A percentile compares a stretch with the other conserved stretches of the same genome.
phyloP scores from a whole-genome alignment of 2,113 vertebrate species.

The Sinocyclocheilus rhinocerous region DNA sequence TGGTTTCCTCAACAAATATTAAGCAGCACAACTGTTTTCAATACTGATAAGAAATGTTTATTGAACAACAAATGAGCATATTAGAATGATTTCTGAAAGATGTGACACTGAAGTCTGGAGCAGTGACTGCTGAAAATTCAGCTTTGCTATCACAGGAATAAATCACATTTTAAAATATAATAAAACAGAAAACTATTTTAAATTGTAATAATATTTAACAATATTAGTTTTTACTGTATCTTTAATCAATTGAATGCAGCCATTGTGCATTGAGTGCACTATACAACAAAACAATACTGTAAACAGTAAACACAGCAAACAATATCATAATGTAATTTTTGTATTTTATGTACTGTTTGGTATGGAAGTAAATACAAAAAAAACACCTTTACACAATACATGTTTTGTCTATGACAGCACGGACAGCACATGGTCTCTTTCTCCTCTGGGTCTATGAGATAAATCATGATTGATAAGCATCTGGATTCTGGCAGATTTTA shows the following conservation, averaged over 20 bases:
- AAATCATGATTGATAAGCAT: conserved; percentile 33
- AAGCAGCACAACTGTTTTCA: too few species aligned
- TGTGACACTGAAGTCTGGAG: not conserved
- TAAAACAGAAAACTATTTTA: too few species aligned
- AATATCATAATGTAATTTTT: not conserved
- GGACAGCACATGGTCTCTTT: conserved; percentile 21
- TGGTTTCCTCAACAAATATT: too few species aligned
- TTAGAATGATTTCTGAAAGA: not conserved
- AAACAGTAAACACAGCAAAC: not conserved
- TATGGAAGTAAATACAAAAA: too few species aligned
- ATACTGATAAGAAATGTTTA: too few species aligned
- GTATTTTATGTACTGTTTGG: not conserved
- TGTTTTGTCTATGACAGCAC: not conserved
- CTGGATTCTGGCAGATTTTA: not conserved
- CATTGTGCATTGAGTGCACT: too few species aligned
- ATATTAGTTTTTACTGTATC: not conserved
- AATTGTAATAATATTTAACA: not conserved
- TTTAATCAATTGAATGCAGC: not conserved
- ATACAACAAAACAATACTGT: not conserved
- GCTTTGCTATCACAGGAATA: not conserved
- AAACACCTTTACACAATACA: not conserved
- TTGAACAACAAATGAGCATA: too few species aligned
- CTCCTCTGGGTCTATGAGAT: not conserved
- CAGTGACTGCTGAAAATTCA: not conserved
- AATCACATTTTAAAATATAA: not conserved